Evolutionary conservation across 2,888 invertebrate species (phyloP).

Genomic region (Lithophane semibrunnea): DNA sequence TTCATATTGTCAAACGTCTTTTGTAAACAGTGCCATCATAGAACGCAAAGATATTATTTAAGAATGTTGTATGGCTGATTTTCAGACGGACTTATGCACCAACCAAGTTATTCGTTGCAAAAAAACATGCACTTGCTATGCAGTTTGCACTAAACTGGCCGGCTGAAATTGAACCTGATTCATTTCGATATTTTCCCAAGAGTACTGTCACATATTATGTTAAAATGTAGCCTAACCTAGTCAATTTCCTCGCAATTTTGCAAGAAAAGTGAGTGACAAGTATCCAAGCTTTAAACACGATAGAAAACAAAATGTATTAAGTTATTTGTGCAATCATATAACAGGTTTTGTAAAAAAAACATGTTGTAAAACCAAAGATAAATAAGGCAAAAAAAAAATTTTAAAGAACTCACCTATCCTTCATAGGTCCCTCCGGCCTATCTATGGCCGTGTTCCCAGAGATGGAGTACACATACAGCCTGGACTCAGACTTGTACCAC

Average conservation of each 20-base stretch:
- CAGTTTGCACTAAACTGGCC: neutral
- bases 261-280: too few relatives aligned
- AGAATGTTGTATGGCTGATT: neutral
- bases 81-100: neutral
- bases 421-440: slow-evolving; percentile 93
- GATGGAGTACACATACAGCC: slow-evolving; percentile 95
- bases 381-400: neutral
- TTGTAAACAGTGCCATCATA: neutral
- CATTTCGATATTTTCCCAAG: neutral
- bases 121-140: neutral
- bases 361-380: neutral
- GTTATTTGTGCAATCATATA: neutral
- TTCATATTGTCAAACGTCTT: neutral
- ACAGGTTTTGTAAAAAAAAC: neutral
- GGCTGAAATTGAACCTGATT: neutral
- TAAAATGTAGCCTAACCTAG: neutral
- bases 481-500: slow-evolving; percentile 94
- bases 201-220: too few relatives aligned
- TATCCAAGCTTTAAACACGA: neutral
- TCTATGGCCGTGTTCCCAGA: slow-evolving; percentile 92
- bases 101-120: neutral
- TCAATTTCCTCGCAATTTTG: neutral
- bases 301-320: neutral
- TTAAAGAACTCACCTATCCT: slow-evolving; percentile 91
- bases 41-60: neutral